A percentile compares a stretch with the other conserved stretches of the same genome.
Conservation (phyloP, 2,113 vertebrate species). For the Centropus unirufus region DNA sequence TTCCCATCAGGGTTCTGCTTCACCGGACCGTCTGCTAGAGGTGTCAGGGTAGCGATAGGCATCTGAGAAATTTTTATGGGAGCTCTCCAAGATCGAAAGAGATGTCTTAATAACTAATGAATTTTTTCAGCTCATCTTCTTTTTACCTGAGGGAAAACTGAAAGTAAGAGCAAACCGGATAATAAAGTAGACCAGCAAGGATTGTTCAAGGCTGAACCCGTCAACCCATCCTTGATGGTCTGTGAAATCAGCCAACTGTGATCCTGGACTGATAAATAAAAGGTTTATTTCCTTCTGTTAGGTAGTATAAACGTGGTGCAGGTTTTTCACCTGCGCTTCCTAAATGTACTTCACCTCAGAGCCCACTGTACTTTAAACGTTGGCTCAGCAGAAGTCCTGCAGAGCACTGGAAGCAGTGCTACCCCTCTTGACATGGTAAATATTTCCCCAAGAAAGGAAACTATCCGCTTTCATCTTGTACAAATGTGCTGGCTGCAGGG, state of each 20-base stretch:
- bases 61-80: not conserved
- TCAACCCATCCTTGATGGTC: not conserved
- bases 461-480: not conserved
- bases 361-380: not conserved
- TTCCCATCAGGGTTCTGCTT: not conserved
- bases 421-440: not conserved
- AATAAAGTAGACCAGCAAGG: not conserved
- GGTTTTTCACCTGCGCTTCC: not conserved
- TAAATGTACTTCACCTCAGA: not conserved
- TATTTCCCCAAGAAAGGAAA: not conserved
- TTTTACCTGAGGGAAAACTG: not conserved
- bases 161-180: not conserved
- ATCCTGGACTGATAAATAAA: not conserved
- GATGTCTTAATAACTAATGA: not conserved
- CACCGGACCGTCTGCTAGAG: not conserved
- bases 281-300: not conserved
- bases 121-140: not conserved
- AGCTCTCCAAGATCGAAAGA: not conserved
- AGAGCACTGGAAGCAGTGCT: not conserved
- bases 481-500: not conserved
- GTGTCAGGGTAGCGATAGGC: not conserved
- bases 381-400: not conserved
- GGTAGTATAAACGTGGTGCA: not conserved
- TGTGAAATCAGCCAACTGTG: not conserved
- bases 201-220: not conserved